These are phyloP conservation scores for Brachionus angularis DNA, from an alignment of 1,140 invertebrate genomes.

Conservation along the genomic window DNA sequence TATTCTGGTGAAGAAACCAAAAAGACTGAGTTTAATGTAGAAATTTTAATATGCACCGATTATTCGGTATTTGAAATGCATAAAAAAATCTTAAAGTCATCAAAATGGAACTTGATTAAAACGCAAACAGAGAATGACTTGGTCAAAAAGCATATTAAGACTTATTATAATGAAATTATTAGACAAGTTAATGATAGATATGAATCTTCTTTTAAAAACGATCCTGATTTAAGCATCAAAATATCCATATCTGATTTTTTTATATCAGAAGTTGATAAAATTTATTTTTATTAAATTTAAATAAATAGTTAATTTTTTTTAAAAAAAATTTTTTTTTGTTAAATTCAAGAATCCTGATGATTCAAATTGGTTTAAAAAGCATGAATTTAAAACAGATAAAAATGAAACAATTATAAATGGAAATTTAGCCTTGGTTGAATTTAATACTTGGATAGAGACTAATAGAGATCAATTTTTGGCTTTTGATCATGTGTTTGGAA, in stretches of 20 bases:
- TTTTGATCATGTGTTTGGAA: conserved; percentile 29
- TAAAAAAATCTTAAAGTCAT: not conserved
- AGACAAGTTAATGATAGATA: conserved; percentile 16
- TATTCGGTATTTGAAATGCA: conserved; percentile 23
- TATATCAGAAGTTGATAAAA: conserved; percentile 15
- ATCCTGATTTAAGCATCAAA: conserved; percentile 17
- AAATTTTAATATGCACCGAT: conserved; percentile 10
- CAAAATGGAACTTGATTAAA: conserved; percentile 29
- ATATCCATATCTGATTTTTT: conserved; percentile 1
- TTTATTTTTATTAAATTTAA: not conserved
- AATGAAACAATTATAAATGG: conserved; percentile 32
- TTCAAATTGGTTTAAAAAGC: not conserved
- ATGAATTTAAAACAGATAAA: not conserved
- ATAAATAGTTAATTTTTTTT: not conserved
- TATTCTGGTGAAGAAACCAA: not conserved
- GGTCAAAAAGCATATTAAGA: not conserved
- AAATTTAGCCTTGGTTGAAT: not conserved
- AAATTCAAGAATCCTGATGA: conserved; percentile 8
- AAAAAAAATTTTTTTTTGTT: too few species aligned
- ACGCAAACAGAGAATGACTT: not conserved
- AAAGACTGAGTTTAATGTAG: not conserved
- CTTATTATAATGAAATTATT: conserved; percentile 23
- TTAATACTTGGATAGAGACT: not conserved
- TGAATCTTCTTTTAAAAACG: not conserved
- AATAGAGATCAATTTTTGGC: not conserved